Percentiles rank a stretch among this genome's conserved stretches.
phyloP scores from a whole-genome alignment of 1,140 invertebrate species.

The Anthonomus grandis region DNA sequence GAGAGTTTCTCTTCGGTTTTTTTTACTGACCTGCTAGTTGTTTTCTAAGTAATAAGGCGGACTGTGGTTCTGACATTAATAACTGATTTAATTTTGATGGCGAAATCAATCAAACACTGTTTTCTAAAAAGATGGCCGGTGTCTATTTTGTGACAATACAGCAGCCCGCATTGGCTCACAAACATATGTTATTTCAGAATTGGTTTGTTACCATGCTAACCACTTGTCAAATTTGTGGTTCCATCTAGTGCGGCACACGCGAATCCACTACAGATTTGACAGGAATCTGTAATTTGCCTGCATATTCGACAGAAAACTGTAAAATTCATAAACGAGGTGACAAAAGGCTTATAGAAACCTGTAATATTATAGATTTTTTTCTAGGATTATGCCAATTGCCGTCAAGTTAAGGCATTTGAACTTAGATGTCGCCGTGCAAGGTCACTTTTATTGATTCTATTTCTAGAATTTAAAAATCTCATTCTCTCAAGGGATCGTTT shows the following conservation, averaged over 20 bases:
- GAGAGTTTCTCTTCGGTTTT: background rate
- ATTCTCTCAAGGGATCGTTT: no score
- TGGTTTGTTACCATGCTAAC: slow-evolving; percentile 34
- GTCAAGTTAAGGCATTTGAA: no score
- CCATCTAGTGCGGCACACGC: slow-evolving; percentile 21
- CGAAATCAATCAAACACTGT: slow-evolving; percentile 58
- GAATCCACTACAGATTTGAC: no score
- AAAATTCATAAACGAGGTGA: no score
- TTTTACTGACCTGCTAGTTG: slow-evolving; percentile 82
- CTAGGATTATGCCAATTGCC: no score
- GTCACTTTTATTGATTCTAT: no score
- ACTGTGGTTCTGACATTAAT: slow-evolving; percentile 94
- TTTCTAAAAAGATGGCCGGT: slow-evolving; percentile 60
- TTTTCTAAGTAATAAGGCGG: slow-evolving; percentile 89
- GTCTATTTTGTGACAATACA: slow-evolving; percentile 41
- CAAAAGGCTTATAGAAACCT: no score
- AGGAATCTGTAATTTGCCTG: no score
- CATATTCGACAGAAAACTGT: no score
- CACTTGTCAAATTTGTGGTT: slow-evolving; percentile 11
- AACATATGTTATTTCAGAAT: slow-evolving; percentile 49
- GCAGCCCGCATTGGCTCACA: slow-evolving; percentile 41
- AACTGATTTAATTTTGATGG: slow-evolving; percentile 61
- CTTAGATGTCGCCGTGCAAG: no score
- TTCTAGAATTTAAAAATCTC: no score
- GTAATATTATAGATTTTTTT: no score